phyloP scores from a whole-genome alignment of 1,140 invertebrate genomes.

The Lepidurus couesii region DNA sequence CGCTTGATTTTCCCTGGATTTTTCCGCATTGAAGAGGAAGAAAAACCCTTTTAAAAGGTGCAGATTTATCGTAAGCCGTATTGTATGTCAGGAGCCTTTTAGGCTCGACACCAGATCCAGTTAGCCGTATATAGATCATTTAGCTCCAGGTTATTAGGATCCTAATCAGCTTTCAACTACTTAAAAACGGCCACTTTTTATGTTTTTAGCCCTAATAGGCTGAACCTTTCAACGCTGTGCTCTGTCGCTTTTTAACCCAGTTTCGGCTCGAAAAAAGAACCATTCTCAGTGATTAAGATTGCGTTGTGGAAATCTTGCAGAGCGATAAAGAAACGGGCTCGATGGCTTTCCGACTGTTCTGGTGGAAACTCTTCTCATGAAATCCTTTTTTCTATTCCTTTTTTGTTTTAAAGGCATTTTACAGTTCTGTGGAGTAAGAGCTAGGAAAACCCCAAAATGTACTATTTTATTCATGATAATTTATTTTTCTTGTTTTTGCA shows the following conservation, averaged over 20 bases:
- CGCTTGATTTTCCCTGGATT: not conserved
- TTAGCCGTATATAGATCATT: not conserved
- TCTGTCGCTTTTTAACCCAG: too few species aligned
- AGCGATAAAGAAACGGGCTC: too few species aligned
- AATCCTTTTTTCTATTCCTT: too few species aligned
- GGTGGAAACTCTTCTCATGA: too few species aligned
- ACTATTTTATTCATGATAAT: not conserved
- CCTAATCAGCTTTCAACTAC: not conserved
- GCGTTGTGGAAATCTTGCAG: too few species aligned
- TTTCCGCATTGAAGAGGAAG: not conserved
- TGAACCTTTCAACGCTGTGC: too few species aligned
- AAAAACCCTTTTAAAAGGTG: not conserved
- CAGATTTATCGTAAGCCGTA: not conserved
- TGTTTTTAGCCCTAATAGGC: too few species aligned
- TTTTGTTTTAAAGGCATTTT: too few species aligned
- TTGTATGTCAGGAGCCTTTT: not conserved
- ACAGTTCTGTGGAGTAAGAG: too few species aligned
- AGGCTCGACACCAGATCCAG: slow-evolving; percentile 3
- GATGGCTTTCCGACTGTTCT: too few species aligned
- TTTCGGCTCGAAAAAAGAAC: too few species aligned
- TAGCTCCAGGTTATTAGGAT: not conserved
- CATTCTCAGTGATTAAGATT: too few species aligned
- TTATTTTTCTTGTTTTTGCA: slow-evolving; percentile 49
- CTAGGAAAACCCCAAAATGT: not conserved
- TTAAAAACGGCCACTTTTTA: not conserved